Evolutionary conservation across 2,888 invertebrate species (phyloP).

Genomic region (Leucania comma): DNA sequence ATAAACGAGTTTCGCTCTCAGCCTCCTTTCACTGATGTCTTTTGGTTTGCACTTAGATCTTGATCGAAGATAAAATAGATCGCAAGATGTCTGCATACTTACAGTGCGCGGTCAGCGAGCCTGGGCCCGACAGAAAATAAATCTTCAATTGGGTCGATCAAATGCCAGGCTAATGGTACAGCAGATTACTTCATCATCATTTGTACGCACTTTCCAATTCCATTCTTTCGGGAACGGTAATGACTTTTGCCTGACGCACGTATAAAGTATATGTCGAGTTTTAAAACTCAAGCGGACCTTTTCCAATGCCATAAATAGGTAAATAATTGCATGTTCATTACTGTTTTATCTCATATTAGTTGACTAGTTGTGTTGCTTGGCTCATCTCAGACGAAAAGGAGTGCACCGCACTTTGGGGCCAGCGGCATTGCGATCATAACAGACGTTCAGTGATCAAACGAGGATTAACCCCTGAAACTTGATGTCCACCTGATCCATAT

Average conservation of each 20-base stretch:
- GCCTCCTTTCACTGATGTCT: conserved; percentile 89
- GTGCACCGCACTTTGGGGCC: background rate
- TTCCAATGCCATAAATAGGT: conserved; percentile 37
- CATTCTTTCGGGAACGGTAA: conserved; percentile 57
- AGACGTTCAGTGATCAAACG: background rate
- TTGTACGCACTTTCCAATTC: conserved; percentile 68
- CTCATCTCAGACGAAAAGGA: background rate
- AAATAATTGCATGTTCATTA: conserved; percentile 25
- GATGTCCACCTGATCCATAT: conserved; percentile 95
- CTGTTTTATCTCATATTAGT: conserved; percentile 7
- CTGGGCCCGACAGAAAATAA: conserved; percentile 86
- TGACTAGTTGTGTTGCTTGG: background rate
- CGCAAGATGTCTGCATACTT: conserved; percentile 84
- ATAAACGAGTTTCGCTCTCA: conserved; percentile 85
- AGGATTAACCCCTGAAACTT: conserved; percentile 93
- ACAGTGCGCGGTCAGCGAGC: conserved; percentile 80
- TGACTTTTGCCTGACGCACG: conserved; percentile 28
- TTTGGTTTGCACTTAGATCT: conserved; percentile 85
- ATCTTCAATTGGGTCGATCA: conserved; percentile 89
- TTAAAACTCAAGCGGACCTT: conserved; percentile 34
- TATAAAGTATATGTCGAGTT: conserved; percentile 15
- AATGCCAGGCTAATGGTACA: conserved; percentile 83
- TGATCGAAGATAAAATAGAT: conserved; percentile 88
- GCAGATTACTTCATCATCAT: conserved; percentile 73
- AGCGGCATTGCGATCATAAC: background rate